Conservation (phyloP, 2,888 invertebrate species). For the Cephalotes varians region DNA sequence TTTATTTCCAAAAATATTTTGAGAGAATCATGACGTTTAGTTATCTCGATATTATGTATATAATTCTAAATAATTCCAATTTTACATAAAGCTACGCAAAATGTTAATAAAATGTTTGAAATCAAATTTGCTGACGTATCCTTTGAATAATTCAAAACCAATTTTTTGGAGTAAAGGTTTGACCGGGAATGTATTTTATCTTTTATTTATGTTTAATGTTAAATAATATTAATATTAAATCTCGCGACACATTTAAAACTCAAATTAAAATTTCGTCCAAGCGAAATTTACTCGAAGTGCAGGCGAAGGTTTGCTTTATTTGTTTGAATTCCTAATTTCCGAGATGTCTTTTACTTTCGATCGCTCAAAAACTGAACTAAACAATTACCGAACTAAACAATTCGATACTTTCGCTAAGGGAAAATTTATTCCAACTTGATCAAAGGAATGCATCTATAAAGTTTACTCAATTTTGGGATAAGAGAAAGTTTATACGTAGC, state of each 20-base stretch:
- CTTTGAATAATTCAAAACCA: background rate
- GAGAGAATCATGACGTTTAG: background rate
- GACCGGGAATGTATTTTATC: background rate
- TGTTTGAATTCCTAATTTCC: background rate
- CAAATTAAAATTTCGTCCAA: background rate
- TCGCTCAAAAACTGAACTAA: background rate
- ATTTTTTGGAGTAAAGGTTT: background rate
- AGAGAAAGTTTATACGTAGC: background rate
- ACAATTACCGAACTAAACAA: background rate
- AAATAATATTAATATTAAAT: background rate
- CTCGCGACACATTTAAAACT: background rate
- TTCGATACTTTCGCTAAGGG: background rate
- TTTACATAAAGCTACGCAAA: background rate
- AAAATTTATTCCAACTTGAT: constrained; percentile 20
- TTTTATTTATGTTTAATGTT: background rate
- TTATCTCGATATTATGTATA: background rate
- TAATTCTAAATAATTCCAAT: background rate
- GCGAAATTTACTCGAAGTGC: background rate
- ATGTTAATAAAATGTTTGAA: background rate
- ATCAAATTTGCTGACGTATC: background rate
- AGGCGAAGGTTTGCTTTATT: background rate
- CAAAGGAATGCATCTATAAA: background rate
- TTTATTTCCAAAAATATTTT: background rate
- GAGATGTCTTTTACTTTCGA: constrained; percentile 12
- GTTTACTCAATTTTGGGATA: constrained; percentile 18